phyloP scores from a whole-genome alignment of 2,113 vertebrate genomes.

The Trematocara marginatum region DNA sequence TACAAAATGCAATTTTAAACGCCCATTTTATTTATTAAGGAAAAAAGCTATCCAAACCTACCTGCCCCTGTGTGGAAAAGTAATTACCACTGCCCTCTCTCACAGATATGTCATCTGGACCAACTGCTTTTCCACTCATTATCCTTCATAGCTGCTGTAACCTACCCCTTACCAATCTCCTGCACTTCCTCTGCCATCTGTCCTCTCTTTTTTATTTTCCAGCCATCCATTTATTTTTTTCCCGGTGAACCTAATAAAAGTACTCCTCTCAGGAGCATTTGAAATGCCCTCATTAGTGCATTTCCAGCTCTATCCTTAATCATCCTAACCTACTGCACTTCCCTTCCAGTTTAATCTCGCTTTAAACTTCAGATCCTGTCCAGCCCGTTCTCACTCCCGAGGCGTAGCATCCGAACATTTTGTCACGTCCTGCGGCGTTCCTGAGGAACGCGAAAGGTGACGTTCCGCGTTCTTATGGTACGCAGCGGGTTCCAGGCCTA shows the following conservation, averaged over 20 bases:
- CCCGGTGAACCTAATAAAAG: rapidly evolving
- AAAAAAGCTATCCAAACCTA: rapidly evolving
- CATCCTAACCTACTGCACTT: background rate
- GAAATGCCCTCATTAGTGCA: background rate
- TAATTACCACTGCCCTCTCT: background rate
- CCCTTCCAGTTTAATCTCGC: background rate
- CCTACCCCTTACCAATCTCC: rapidly evolving
- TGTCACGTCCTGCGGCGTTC: too few species aligned
- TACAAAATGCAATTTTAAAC: background rate
- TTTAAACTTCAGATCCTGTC: background rate
- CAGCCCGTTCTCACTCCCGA: too few species aligned
- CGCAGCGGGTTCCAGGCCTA: too few species aligned
- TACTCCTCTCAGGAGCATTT: background rate
- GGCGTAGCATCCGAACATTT: too few species aligned
- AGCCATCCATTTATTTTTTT: background rate
- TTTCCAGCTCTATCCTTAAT: background rate
- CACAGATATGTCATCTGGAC: background rate
- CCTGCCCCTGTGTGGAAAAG: background rate
- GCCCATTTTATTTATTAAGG: background rate
- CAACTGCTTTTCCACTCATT: background rate
- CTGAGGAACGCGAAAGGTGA: too few species aligned
- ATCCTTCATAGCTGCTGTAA: background rate
- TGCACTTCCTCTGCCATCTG: background rate
- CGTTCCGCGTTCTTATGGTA: too few species aligned
- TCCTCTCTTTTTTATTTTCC: background rate